Evolutionary conservation across 2,888 invertebrate species (phyloP), one percentile per base, ranked within the genome.

Genomic region (Epirrhoe alternata): DNA sequence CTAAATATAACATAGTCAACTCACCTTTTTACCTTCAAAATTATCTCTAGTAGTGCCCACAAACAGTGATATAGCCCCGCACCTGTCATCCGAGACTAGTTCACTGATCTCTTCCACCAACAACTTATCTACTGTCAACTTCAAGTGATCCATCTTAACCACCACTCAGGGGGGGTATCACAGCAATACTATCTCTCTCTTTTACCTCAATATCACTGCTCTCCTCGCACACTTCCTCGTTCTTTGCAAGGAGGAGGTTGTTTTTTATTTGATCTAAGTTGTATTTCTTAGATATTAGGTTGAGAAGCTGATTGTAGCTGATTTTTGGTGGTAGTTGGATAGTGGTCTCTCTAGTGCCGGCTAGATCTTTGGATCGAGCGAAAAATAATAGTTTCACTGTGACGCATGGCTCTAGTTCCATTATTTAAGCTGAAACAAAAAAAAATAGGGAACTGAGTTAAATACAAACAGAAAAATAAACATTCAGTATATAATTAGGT

Each of bases 101-200:
- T 95, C 93, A 45, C 94, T 95, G 56, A 97, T 95, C 42, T 94
- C 92, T 49, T 95, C 96, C 3, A 97, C 90, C 61, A 95, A 94
- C 49, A 98, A 88, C 77, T 95, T 94, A 47, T 96, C 95, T 0
- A 94, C 81, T 0, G 95, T 95, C 54, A 98, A 84, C 80, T 96
- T 94, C 16, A 97, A 79, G 74, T 95, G 93, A 90, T 97, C 95
- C 95, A 96, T 97, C 35, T 92, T 95, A 97, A 78, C 99, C 99
- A 78, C 98, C 98, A 89, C 98, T 98, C 58, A 99, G 94, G 0
- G 99, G 99, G 60, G 99, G 99, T 81, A 99, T 98, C 12, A 99
- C 94, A 69, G 98, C 99, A 70, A 99, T 94, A 86, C 96, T 97
- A 93, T 98, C 98, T 70, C 95, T 95, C 31, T 95, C 92, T 47